Base-by-base conservation (phyloP, 2,888 invertebrate genomes). In the Tipula lateralis region DNA sequence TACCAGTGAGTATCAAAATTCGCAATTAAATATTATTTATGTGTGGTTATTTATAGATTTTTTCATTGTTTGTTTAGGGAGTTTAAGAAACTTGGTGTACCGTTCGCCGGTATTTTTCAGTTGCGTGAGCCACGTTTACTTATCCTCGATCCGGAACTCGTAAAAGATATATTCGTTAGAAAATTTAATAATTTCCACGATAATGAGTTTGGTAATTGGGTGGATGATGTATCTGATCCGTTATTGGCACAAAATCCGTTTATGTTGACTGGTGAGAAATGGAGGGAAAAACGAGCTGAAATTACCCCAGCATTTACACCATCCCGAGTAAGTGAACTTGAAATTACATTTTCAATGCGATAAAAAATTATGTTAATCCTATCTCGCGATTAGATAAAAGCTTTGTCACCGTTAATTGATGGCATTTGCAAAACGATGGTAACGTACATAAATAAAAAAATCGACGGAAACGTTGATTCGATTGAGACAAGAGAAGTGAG, bases 281-380 rank as follows among this genome's bases (percentile, higher is more conserved):
- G 93, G 92, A 91, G 91, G 85, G 88, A 88, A 0, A 87, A 90
- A 0, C 89, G 93, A 5, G 87, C 89, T 0, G 91, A 91, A 86
- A 86, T 92, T 16, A 91, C 92, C 0, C 91, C 92, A 0, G 91
- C 91, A 1, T 90, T 93, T 32, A 91, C 92, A 0, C 88, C 89
- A 12, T 90, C 90, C 50, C 91, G 92, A 85, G 91, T 91, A 88
- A 86, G 87, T 86, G 19, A 66, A 44, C n/a, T 44, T n/a, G 3
- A 44, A 2, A 3, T 6, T 32, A 32, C 32, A 32, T 32, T 2
- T 66, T 81, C n/a, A 6, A 13, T 19, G 0, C 0, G 2, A 16
- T 84, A 83, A 85, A 85, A 85, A n/a, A 3, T 36, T 19, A 66
- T 24, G 66, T 66, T 66, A 24, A 36, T 84, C 9, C 9, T 39